A percentile compares a stretch with the other conserved stretches of the same genome.
phyloP scores from a whole-genome alignment of 2,888 invertebrate genomes.

The Achlya flavicornis region DNA sequence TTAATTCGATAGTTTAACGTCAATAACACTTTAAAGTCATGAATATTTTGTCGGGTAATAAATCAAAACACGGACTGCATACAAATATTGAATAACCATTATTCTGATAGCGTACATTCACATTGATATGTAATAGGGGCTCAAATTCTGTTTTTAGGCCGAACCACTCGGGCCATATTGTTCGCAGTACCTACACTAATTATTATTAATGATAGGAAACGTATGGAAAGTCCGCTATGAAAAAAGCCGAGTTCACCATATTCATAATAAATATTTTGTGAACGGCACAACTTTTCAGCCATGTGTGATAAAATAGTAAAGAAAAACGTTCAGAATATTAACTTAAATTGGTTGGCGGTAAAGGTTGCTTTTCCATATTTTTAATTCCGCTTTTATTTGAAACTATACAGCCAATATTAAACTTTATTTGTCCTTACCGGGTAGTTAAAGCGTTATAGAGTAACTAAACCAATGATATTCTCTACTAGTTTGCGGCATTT shows the following conservation, averaged over 20 bases:
- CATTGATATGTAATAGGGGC: conserved; percentile 50
- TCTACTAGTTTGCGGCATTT: conserved; percentile 20
- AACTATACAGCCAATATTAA: background rate
- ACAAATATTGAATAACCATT: conserved; percentile 7
- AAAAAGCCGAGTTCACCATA: conserved; percentile 28
- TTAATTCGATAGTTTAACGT: no score
- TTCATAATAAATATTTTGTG: conserved; percentile 6
- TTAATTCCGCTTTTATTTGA: background rate
- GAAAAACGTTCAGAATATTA: background rate
- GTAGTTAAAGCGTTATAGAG: conserved; percentile 15
- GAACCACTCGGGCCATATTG: conserved; percentile 71
- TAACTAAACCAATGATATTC: conserved; percentile 21
- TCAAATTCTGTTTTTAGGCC: conserved; percentile 61
- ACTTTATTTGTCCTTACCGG: background rate
- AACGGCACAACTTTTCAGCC: background rate
- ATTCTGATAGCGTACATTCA: conserved; percentile 14
- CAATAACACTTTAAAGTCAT: background rate
- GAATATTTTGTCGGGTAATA: conserved; percentile 8
- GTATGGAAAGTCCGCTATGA: conserved; percentile 50
- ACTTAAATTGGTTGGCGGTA: no score
- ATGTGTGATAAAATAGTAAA: background rate
- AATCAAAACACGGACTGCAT: background rate
- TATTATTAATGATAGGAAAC: conserved; percentile 74
- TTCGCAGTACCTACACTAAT: conserved; percentile 62
- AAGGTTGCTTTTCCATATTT: no score